Base-by-base conservation (phyloP, 1,140 invertebrate genomes). In the Zaprionus kolodkinae region DNA sequence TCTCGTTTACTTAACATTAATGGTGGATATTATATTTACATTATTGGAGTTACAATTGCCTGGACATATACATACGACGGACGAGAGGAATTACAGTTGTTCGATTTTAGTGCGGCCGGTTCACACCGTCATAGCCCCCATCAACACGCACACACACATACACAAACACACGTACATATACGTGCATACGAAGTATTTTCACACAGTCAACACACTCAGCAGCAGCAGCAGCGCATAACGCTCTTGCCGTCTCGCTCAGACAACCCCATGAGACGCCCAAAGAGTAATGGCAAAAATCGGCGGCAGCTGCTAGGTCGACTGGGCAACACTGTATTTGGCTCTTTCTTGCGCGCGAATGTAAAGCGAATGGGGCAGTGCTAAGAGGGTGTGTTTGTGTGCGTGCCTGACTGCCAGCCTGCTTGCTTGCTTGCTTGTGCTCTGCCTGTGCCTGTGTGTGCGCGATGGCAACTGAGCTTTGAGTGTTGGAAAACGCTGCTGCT, bases 351-450 rank as follows among this genome's bases (percentile, higher is more conserved):
- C 17, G 56, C 33, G n/a, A 56, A 45, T 59, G 17, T 71, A 59
- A 72, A 50, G 74, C 79, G 59, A 81, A 87, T 87, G 84, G 83
- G 84, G 84, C 84, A 78, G 84, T 78, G 81, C 84, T 79, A 89
- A 88, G 55, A 84, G 85, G 57, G 71, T 78, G 36, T 74, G 56
- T 64, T 38, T 68, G 52, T 73, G 30, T 88, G 84, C 65, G 70
- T 62, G 62, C 59, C 33, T 35, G 33, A 4, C 33, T 35, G 27
- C 27, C 27, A 1, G 21, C 21, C 21, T 21, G 21, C 21, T 21
- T 21, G 21, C 21, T 21, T 21, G 21, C 21, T 21, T 21, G 21
- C n/a, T n/a, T n/a, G n/a, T n/a, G n/a, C n/a, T 27, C 4, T 30
- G 27, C 1, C 27, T 30, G 27, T 30, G 27, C 27, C 27, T 30